These are phyloP conservation scores for Talpa occidentalis DNA, from an alignment of 2,113 vertebrate species.

Conservation along the genomic window DNA sequence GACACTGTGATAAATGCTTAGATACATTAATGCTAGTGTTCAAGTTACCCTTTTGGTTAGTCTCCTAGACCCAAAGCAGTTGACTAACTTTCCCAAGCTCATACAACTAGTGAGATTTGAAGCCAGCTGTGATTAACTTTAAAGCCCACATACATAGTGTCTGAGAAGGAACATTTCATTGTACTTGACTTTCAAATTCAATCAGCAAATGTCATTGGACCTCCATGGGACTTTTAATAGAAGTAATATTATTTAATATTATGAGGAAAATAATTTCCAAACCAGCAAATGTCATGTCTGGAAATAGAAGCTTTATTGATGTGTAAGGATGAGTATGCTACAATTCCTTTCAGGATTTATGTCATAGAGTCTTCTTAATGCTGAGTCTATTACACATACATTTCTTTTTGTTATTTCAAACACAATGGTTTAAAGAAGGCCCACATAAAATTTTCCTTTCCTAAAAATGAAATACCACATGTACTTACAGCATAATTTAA, in stretches of 20 bases:
- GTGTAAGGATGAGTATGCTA: constrained; percentile 39
- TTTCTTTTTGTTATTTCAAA: constrained; percentile 41
- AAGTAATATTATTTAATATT: constrained; percentile 56
- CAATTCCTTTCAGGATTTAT: constrained; percentile 20
- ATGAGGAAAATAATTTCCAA: constrained; percentile 58
- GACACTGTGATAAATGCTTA: neutral
- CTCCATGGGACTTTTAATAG: constrained; percentile 57
- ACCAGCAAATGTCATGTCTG: constrained; percentile 40
- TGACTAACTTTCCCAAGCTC: neutral
- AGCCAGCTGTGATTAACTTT: neutral
- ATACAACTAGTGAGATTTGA: neutral
- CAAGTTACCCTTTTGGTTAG: neutral
- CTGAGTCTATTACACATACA: neutral
- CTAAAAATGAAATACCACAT: constrained; percentile 22
- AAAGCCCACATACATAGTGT: neutral
- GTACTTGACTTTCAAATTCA: neutral
- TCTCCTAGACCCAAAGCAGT: neutral
- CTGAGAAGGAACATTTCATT: neutral
- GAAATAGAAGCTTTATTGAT: constrained; percentile 47
- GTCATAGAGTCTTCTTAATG: neutral
- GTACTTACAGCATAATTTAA: constrained; percentile 35
- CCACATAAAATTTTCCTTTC: neutral
- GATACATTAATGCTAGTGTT: neutral
- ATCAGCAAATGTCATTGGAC: neutral
- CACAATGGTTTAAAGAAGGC: neutral